Conservation (phyloP, 2,888 invertebrate species). For the Seira ritae region DNA sequence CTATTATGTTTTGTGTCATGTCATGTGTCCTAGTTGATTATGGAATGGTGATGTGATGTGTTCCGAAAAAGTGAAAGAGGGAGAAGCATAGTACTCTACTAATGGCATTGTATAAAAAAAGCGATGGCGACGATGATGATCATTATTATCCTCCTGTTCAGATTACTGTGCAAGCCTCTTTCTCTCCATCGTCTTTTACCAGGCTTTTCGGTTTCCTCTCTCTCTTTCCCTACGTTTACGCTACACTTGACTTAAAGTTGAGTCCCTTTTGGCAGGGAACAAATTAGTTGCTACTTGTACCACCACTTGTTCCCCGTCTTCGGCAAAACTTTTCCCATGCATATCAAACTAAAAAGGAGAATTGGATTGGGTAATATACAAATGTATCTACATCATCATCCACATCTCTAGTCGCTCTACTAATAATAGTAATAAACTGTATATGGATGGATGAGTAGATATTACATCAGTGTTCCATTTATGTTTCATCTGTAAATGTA, state of each 20-base stretch:
- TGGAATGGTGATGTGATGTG: conserved; percentile 44
- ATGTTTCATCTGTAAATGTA: conserved; percentile 27
- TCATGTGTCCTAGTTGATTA: conserved; percentile 56
- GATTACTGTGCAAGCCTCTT: conserved; percentile 50
- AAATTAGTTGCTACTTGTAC: conserved; percentile 66
- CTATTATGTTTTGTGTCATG: conserved; percentile 62
- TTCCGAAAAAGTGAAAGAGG: conserved; percentile 8
- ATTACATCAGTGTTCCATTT: conserved; percentile 3
- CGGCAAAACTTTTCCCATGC: conserved; percentile 65
- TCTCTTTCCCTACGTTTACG: conserved; percentile 11
- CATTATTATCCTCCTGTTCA: conserved; percentile 62
- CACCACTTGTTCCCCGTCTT: conserved; percentile 66
- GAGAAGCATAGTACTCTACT: not conserved
- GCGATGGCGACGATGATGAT: conserved; percentile 43
- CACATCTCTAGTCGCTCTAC: not conserved
- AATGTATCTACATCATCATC: not conserved
- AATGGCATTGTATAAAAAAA: conserved; percentile 11
- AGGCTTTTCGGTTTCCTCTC: conserved; percentile 56
- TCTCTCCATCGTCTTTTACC: too few relatives aligned
- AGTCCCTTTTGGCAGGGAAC: conserved; percentile 63
- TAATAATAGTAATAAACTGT: conserved; percentile 48
- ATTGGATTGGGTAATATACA: conserved; percentile 19
- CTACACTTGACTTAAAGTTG: conserved; percentile 41
- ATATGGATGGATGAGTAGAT: not conserved
- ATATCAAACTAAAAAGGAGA: conserved; percentile 56